phyloP scores from a whole-genome alignment of 2,888 invertebrate genomes.

The Latrodectus elegans region DNA sequence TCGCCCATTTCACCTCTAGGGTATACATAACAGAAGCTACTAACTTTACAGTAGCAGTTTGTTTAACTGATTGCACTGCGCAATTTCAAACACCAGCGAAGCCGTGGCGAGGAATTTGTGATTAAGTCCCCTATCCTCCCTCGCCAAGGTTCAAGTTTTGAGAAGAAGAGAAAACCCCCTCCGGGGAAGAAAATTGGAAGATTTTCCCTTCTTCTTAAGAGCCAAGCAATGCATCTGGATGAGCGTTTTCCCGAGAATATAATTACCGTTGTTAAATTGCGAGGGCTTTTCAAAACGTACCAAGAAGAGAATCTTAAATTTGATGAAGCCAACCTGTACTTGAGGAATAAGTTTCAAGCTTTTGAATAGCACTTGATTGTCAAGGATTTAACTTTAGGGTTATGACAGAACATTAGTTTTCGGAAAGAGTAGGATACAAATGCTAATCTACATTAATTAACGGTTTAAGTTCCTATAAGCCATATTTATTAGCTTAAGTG shows the following conservation, averaged over 20 bases:
- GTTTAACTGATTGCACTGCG: constrained; percentile 57
- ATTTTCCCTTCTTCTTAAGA: not conserved
- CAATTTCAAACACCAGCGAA: constrained; percentile 50
- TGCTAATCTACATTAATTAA: no score
- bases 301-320: not conserved
- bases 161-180: not conserved
- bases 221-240: constrained; percentile 13
- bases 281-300: not conserved
- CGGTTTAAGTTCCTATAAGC: no score
- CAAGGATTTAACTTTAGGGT: no score
- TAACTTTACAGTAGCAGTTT: constrained; percentile 59
- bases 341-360: no score
- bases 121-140: constrained; percentile 26
- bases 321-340: no score
- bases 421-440: no score
- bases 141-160: constrained; percentile 15
- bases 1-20: constrained; percentile 11
- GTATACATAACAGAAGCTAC: constrained; percentile 40
- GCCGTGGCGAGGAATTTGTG: constrained; percentile 55
- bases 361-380: no score
- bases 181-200: not conserved
- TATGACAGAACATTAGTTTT: no score
- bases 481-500: no score
- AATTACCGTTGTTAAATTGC: constrained; percentile 44
- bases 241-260: constrained; percentile 35